Percentiles rank a stretch among this genome's conserved stretches.
These are phyloP conservation scores for Drosophila virilis DNA, from an alignment of 1,140 invertebrate species.

Conservation along the genomic window DNA sequence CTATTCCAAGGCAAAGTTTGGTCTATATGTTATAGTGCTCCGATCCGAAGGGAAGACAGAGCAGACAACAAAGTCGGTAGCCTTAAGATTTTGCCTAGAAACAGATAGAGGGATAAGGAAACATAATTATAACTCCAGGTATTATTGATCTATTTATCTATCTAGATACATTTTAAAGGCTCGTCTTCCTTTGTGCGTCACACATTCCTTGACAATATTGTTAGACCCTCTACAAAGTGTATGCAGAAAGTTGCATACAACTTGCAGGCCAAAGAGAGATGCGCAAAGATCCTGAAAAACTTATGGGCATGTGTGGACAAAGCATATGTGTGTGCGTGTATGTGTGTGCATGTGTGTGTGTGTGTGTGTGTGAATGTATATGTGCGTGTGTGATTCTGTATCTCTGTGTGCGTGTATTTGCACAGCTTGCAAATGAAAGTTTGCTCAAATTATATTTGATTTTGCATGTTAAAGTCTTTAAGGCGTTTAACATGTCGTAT, in stretches of 20 bases:
- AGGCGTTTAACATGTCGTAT: constrained; percentile 70
- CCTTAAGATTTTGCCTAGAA: too few relatives aligned
- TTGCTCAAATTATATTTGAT: constrained; percentile 57
- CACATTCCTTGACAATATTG: too few relatives aligned
- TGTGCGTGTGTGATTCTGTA: neutral
- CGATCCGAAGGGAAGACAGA: too few relatives aligned
- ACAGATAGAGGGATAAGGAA: too few relatives aligned
- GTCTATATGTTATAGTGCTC: too few relatives aligned
- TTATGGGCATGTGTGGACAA: constrained; percentile 18
- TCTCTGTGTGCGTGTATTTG: constrained; percentile 42
- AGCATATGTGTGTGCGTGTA: constrained; percentile 14
- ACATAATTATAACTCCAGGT: too few relatives aligned
- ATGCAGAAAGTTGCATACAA: constrained; percentile 68
- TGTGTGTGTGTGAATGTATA: constrained; percentile 2
- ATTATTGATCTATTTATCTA: too few relatives aligned
- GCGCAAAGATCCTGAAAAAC: constrained; percentile 27
- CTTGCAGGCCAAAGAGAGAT: constrained; percentile 48
- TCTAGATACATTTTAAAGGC: too few relatives aligned
- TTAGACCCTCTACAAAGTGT: too few relatives aligned
- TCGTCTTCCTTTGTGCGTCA: too few relatives aligned
- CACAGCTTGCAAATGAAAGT: constrained; percentile 61
- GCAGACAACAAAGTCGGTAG: too few relatives aligned
- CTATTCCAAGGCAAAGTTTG: too few relatives aligned
- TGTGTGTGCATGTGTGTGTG: constrained; percentile 14
- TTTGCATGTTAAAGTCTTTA: constrained; percentile 53